These are phyloP conservation scores for Pocillopora grandis DNA, from an alignment of 92 coral and sea anemone genomes.

Conservation along the genomic window DNA sequence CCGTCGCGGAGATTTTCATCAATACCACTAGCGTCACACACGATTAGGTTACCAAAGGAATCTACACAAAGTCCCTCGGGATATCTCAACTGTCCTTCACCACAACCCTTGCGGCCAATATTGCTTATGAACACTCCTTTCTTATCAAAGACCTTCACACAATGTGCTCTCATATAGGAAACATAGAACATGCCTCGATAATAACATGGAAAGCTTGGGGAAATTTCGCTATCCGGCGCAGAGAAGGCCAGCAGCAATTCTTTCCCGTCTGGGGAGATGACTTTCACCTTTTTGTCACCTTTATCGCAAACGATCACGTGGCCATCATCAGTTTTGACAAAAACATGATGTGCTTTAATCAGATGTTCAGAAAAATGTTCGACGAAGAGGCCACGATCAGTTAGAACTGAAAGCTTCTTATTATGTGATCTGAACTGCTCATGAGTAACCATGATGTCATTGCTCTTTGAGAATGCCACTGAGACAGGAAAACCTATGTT, in stretches of 20 bases:
- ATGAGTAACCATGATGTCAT: constrained; percentile 18
- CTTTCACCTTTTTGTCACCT: constrained; percentile 1
- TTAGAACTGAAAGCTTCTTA: background rate
- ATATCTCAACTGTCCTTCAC: constrained; percentile 30
- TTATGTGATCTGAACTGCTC: background rate
- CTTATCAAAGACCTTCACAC: constrained; percentile 54
- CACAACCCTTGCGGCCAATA: constrained; percentile 30
- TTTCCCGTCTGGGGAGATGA: constrained; percentile 9
- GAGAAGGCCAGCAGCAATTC: background rate
- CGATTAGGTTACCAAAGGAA: constrained; percentile 18
- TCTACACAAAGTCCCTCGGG: constrained; percentile 52
- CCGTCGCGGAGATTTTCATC: too few species aligned
- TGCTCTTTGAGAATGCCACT: constrained; percentile 15
- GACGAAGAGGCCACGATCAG: constrained; percentile 11
- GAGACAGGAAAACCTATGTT: background rate
- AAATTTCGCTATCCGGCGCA: background rate
- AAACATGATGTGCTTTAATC: background rate
- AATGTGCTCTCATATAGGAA: background rate
- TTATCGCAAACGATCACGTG: background rate
- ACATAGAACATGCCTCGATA: constrained; percentile 8
- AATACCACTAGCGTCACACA: background rate
- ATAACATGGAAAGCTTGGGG: background rate
- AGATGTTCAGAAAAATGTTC: constrained; percentile 26
- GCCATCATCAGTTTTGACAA: constrained; percentile 1
- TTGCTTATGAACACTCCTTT: constrained; percentile 36